Evolutionary conservation across 2,888 invertebrate species (phyloP).

Genomic region (Congeria kusceri): DNA sequence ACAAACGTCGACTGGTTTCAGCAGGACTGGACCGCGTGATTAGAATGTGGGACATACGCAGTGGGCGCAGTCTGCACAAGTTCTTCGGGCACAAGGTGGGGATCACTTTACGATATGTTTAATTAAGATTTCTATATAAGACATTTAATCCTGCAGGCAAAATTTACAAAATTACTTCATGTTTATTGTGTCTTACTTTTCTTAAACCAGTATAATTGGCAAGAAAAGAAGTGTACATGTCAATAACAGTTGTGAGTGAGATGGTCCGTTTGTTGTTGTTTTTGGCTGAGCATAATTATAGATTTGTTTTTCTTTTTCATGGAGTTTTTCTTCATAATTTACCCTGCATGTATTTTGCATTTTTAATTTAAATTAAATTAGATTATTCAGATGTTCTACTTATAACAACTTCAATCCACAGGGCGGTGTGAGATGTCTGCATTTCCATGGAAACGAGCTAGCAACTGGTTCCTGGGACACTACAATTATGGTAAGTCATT

Average conservation of each 20-base stretch:
- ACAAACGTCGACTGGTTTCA: conserved; percentile 78
- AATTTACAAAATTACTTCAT: not conserved
- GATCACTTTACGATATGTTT: not conserved
- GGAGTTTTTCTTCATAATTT: too few species aligned
- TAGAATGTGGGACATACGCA: conserved; percentile 82
- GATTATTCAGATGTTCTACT: too few species aligned
- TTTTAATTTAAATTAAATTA: too few species aligned
- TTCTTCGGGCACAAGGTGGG: conserved; percentile 83
- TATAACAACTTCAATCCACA: not conserved
- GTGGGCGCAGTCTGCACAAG: conserved; percentile 82
- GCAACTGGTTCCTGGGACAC: conserved; percentile 84
- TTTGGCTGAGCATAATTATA: too few species aligned
- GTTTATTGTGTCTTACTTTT: too few species aligned
- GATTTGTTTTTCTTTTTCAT: too few species aligned
- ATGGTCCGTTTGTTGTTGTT: too few species aligned
- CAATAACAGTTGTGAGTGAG: too few species aligned
- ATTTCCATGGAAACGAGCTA: conserved; percentile 79
- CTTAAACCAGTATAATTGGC: too few species aligned
- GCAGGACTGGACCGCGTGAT: conserved; percentile 81
- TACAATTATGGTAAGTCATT: conserved; percentile 78
- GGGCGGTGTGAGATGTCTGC: conserved; percentile 78
- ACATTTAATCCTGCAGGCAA: not conserved
- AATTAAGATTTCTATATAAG: not conserved
- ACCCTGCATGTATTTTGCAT: too few species aligned
- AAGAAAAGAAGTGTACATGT: too few species aligned